Conservation (phyloP, 2,888 invertebrate genomes). For the Hyppa rectilinea region DNA sequence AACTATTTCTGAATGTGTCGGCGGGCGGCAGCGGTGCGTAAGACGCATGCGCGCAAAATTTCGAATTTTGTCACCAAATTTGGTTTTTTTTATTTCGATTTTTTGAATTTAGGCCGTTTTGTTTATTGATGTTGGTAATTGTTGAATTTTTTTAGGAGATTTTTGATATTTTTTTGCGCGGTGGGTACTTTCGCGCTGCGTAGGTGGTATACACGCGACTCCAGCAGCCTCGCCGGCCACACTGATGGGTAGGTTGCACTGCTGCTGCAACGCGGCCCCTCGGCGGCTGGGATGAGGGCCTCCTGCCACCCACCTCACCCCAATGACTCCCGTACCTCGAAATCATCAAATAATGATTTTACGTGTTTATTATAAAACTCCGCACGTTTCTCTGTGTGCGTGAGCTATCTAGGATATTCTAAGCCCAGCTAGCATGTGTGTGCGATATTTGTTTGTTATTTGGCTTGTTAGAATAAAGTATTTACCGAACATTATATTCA, state of each 20-base stretch:
- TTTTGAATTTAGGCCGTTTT: conserved; percentile 76
- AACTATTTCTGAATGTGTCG: conserved; percentile 89
- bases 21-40: conserved; percentile 82
- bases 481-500: conserved; percentile 82
- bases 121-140: conserved; percentile 63
- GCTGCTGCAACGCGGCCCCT: conserved; percentile 82
- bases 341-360: conserved; percentile 91
- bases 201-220: conserved; percentile 90
- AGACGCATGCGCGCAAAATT: conserved; percentile 89
- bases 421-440: conserved; percentile 62
- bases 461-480: conserved; percentile 81
- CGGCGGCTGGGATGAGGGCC: conserved; percentile 77
- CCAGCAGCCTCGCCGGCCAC: conserved; percentile 89
- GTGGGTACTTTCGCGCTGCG: conserved; percentile 85
- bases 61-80: conserved; percentile 83
- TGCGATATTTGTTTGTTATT: conserved; percentile 70
- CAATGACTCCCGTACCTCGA: conserved; percentile 85
- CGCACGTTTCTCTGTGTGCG: conserved; percentile 60
- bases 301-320: conserved; percentile 77
- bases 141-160: conserved; percentile 67
- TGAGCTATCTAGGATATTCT: conserved; percentile 65
- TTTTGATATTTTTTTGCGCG: conserved; percentile 75
- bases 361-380: conserved; percentile 88
- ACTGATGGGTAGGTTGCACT: conserved; percentile 87
- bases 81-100: conserved; percentile 86